Percentiles rank a stretch among this genome's conserved stretches.
phyloP scores from a whole-genome alignment of 2,113 vertebrate species.

The Speoplatyrhinus poulsoni region DNA sequence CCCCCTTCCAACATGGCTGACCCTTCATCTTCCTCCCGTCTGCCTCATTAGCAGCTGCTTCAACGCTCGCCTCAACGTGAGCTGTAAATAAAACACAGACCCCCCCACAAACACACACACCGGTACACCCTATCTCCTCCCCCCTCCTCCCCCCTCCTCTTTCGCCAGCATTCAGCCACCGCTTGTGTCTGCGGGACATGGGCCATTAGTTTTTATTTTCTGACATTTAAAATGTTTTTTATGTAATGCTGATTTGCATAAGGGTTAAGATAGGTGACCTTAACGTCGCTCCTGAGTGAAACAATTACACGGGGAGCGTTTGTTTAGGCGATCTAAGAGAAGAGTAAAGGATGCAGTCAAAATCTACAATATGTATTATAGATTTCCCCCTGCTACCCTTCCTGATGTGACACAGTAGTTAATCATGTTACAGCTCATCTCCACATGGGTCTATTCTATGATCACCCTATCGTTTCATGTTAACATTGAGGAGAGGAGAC shows the following conservation, averaged over 20 bases:
- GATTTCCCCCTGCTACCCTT: not conserved
- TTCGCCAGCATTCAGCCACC: not conserved
- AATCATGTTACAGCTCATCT: conserved; percentile 13
- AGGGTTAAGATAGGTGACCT: too few relatives aligned
- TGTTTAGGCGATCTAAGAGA: not conserved
- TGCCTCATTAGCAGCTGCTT: conserved; percentile 69
- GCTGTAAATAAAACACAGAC: conserved; percentile 67
- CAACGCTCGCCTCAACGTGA: conserved; percentile 51
- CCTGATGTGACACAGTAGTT: not conserved
- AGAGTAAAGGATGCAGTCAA: not conserved
- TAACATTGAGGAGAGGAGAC: not conserved
- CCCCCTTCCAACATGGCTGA: not conserved
- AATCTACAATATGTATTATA: not conserved
- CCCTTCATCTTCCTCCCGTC: conserved; percentile 30
- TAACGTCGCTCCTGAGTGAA: not conserved
- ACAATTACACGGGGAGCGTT: not conserved
- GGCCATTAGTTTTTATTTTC: not conserved
- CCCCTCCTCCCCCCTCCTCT: conserved; percentile 21
- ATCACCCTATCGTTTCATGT: conserved; percentile 27
- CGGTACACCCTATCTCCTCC: conserved; percentile 18
- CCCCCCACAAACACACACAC: conserved; percentile 2
- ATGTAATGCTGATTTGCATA: too few relatives aligned
- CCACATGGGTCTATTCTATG: conserved; percentile 3
- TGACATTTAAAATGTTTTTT: too few relatives aligned
- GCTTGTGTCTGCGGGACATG: conserved; percentile 17